Percentiles rank a stretch among this genome's conserved stretches.
Evolutionary conservation across 1,140 invertebrate genomes (phyloP).

Genomic region (Caenorhabditis briggsae): DNA sequence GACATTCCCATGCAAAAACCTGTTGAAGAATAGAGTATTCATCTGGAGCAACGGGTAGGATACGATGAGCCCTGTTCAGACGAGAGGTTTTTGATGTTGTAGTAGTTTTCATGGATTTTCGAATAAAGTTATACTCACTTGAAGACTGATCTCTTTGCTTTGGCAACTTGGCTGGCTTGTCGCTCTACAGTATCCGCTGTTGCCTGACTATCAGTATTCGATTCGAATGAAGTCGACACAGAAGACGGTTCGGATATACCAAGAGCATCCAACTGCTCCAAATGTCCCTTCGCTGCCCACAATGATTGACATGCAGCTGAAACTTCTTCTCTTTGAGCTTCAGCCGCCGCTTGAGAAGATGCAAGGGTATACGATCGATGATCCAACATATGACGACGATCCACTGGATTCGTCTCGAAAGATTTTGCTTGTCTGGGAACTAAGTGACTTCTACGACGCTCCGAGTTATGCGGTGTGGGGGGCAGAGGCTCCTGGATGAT

Average conservation of each 20-base stretch:
- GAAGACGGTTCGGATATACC: conserved; percentile 62
- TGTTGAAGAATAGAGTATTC: conserved; percentile 13
- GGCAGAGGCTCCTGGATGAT: conserved; percentile 18
- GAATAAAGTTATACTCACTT: conserved; percentile 28
- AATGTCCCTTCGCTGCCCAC: conserved; percentile 57
- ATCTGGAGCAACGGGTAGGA: conserved; percentile 17
- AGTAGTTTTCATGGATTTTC: too few species aligned
- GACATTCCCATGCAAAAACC: conserved; percentile 46
- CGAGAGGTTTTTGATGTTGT: too few species aligned
- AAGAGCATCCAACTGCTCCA: conserved; percentile 59
- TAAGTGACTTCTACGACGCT: conserved; percentile 4
- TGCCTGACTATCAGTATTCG: conserved; percentile 50
- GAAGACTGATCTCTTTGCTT: conserved; percentile 37
- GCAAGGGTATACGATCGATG: conserved; percentile 16
- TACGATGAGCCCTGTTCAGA: background rate
- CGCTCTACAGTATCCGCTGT: conserved; percentile 23
- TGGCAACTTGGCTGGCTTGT: conserved; percentile 2
- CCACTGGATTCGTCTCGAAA: conserved; percentile 8
- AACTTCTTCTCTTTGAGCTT: conserved; percentile 45
- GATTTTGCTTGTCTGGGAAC: conserved; percentile 30
- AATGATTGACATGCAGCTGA: conserved; percentile 58
- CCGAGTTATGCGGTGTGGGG: background rate
- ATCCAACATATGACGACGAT: background rate
- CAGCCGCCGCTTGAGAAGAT: background rate
- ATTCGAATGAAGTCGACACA: conserved; percentile 61